phyloP scores from a whole-genome alignment of 2,888 invertebrate species.

The Acanthococcus lagerstroemiae region DNA sequence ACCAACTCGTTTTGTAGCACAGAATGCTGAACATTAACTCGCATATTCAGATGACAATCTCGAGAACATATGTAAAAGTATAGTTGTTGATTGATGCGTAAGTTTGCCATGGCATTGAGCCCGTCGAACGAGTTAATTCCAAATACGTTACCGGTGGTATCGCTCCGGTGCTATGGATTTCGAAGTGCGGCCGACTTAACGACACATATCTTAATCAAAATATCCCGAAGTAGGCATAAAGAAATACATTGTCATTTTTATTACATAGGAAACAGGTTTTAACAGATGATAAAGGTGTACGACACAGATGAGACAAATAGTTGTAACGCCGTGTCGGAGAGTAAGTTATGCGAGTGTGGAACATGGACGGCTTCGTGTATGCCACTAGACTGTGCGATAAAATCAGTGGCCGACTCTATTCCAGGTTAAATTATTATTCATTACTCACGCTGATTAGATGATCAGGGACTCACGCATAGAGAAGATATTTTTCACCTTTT shows the following conservation, averaged over 20 bases:
- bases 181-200: no score
- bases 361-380: no score
- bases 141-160: no score
- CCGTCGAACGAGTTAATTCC: no score
- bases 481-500: constrained; percentile 10
- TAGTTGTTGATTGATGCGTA: no score
- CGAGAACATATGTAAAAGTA: no score
- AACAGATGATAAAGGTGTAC: background rate
- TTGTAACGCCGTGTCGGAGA: background rate
- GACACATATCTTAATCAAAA: background rate
- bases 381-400: background rate
- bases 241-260: background rate
- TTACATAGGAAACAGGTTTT: constrained; percentile 5
- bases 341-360: background rate
- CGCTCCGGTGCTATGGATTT: no score
- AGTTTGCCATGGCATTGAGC: no score
- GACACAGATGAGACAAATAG: constrained; percentile 2
- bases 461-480: constrained; percentile 17
- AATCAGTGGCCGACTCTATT: constrained; percentile 2
- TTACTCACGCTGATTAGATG: constrained; percentile 21
- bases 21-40: no score
- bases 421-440: constrained; percentile 15
- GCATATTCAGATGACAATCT: no score
- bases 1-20: no score
- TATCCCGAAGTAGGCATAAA: background rate